These are phyloP conservation scores for Dermatemys mawii DNA, from an alignment of 2,113 vertebrate genomes.

Conservation along the genomic window DNA sequence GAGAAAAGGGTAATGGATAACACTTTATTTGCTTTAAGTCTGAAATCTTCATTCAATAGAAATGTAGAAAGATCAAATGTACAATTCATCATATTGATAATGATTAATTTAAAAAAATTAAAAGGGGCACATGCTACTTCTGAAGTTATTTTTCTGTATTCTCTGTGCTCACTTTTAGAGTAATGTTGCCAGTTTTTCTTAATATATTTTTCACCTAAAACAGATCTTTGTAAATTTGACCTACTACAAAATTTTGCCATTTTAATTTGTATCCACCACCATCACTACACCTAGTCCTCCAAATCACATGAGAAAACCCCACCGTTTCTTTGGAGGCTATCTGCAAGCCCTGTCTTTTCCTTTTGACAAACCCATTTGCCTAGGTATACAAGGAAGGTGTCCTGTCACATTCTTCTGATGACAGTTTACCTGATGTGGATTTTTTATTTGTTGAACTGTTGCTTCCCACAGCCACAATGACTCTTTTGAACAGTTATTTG, in stretches of 20 bases:
- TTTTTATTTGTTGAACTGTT: constrained; percentile 64
- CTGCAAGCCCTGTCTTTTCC: neutral
- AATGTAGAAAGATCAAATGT: neutral
- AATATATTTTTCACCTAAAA: neutral
- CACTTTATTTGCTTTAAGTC: neutral
- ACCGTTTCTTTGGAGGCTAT: neutral
- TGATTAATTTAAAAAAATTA: neutral
- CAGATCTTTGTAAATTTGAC: neutral
- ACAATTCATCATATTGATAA: neutral
- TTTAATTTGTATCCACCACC: neutral
- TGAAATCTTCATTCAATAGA: neutral
- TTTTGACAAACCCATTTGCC: neutral
- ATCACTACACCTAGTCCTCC: neutral
- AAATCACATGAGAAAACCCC: neutral
- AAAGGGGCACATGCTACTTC: neutral
- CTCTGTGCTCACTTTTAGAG: neutral
- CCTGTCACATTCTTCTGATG: neutral
- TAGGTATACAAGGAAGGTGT: constrained; percentile 1
- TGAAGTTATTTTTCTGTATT: neutral
- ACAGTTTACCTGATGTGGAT: constrained; percentile 47
- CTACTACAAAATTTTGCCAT: neutral
- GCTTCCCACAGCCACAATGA: constrained; percentile 40
- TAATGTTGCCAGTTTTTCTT: neutral
- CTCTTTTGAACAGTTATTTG: constrained; percentile 47
- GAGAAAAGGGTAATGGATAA: constrained; percentile 89